Conservation (phyloP, 2,797 vertebrate species). For the Diplodus puntazzo region DNA sequence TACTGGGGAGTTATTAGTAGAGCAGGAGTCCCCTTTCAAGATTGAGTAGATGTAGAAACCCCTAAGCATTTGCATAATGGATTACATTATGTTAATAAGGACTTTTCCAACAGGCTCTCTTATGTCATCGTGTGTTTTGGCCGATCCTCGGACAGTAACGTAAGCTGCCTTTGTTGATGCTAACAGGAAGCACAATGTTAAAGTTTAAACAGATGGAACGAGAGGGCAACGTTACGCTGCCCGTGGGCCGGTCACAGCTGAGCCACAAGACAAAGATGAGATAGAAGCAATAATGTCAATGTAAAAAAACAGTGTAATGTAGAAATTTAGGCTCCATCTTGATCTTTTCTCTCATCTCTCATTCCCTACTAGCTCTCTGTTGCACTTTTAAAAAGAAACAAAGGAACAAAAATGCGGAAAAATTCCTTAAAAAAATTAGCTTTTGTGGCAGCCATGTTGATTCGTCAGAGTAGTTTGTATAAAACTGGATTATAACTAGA, state of each 20-base stretch:
- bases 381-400: neutral
- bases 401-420: neutral
- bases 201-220: constrained; percentile 78
- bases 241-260: constrained; percentile 10
- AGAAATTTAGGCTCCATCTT: neutral
- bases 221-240: constrained; percentile 49
- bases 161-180: constrained; percentile 69
- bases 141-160: constrained; percentile 57
- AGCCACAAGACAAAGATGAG: constrained; percentile 17
- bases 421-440: neutral
- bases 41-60: constrained; percentile 33
- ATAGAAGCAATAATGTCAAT: neutral
- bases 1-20: neutral
- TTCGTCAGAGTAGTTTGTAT: too few species aligned
- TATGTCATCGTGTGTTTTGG: constrained; percentile 45
- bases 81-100: constrained; percentile 64
- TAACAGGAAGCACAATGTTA: constrained; percentile 76
- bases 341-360: neutral
- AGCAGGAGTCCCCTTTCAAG: constrained; percentile 33
- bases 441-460: too few species aligned
- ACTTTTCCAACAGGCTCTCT: constrained; percentile 62
- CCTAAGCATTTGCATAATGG: constrained; percentile 58
- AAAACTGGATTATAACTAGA: neutral
- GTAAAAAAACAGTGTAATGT: neutral
- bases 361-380: neutral